These are phyloP conservation scores for Epizoanthus fatuus DNA, from an alignment of 92 coral and sea anemone species.

Conservation along the genomic window DNA sequence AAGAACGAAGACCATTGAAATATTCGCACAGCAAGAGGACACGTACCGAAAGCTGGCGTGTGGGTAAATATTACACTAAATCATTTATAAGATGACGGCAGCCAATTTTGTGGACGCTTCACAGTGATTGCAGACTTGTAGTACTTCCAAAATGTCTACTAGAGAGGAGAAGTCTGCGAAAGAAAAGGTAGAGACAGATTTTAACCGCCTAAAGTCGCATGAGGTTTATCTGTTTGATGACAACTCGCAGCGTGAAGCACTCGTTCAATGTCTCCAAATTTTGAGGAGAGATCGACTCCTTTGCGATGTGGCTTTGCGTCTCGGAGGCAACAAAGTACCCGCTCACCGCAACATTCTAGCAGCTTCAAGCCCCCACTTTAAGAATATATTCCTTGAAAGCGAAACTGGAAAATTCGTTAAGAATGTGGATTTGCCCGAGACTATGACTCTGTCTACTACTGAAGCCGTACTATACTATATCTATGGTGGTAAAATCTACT, in stretches of 20 bases:
- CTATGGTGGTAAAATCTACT: constrained; percentile 76
- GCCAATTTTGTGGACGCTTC: constrained; percentile 18
- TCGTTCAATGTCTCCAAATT: constrained; percentile 74
- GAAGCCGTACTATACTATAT: constrained; percentile 79
- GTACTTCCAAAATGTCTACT: not conserved
- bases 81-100: not conserved
- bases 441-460: constrained; percentile 58
- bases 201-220: constrained; percentile 62
- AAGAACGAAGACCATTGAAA: too few relatives aligned
- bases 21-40: too few relatives aligned
- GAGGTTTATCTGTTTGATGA: constrained; percentile 81
- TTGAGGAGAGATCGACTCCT: constrained; percentile 73
- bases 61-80: not conserved
- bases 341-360: constrained; percentile 86
- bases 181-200: constrained; percentile 67
- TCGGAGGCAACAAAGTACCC: constrained; percentile 68
- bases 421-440: constrained; percentile 73
- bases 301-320: constrained; percentile 85
- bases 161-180: not conserved
- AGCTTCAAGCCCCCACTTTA: constrained; percentile 91
- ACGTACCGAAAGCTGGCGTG: too few relatives aligned
- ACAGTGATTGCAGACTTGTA: not conserved
- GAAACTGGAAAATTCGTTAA: constrained; percentile 78
- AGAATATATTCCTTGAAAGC: constrained; percentile 77
- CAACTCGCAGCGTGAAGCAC: constrained; percentile 56